Evolutionary conservation across 2,113 vertebrate species (phyloP), one percentile per base, ranked within the genome.

Genomic region (Sterna hirundo): DNA sequence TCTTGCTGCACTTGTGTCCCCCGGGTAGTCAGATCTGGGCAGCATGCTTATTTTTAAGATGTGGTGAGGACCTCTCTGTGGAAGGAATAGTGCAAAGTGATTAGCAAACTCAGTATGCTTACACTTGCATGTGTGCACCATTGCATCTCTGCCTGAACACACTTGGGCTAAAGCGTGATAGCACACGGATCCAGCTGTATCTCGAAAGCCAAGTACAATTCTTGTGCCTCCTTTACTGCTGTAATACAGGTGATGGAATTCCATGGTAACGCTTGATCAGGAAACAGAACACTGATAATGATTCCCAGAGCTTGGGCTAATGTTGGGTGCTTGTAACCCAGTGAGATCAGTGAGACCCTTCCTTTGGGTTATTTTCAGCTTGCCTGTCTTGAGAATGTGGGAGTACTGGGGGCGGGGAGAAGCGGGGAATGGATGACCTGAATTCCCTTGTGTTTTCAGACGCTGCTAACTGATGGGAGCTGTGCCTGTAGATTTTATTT

Each of bases 401-500:
- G 27, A 80, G 47, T 49, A 9, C 13, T 0, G 1, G 47, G 2
- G 2, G 2, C 2, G 2, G 7, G 7, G 19, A 36, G 32, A 60
- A 27, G 40, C 23, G 10, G 9, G 36, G 40, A 69, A 44, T 9
- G 21, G 10, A 10, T 81, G 34, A 20, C 21, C 30, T 23, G 1
- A 9, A 13, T 77, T 81, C 12, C 20, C 17, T 72, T 2, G 1
- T 42, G n/a, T 60, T 82, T 82, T 58, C 74, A 62, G 47, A 13
- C 7, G 12, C 20, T 23, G 34, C 22, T 55, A 32, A 47, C 26
- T 40, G 32, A 29, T 30, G 5, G 6, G 13, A 72, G 27, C 52
- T 66, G 25, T 46, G 27, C 54, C 25, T 36, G 38, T 54, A 19
- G n/a, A 11, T 19, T 51, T 14, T 44, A 1, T 17, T 40, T 65